Conservation (phyloP, 1,140 invertebrate species). For the Caenorhabditis brenneri region DNA sequence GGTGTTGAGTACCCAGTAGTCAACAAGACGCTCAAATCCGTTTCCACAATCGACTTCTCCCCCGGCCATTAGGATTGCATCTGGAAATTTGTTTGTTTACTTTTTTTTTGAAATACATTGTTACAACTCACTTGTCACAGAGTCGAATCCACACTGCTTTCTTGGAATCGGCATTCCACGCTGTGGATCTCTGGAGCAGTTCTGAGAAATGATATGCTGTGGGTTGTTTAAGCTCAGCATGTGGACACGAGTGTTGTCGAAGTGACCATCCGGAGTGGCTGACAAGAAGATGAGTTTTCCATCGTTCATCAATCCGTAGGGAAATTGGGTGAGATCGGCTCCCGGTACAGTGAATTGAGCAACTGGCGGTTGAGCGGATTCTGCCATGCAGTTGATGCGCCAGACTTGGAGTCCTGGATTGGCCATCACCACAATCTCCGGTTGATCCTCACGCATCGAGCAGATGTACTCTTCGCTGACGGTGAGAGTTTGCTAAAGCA, state of each 20-base stretch:
- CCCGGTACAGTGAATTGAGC: conserved; percentile 64
- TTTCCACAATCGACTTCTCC: conserved; percentile 68
- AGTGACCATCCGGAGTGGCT: conserved; percentile 65
- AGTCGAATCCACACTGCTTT: conserved; percentile 68
- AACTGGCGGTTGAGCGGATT: conserved; percentile 59
- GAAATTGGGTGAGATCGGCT: conserved; percentile 68
- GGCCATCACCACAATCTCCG: conserved; percentile 66
- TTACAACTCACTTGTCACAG: conserved; percentile 58
- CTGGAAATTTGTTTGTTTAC: conserved; percentile 53
- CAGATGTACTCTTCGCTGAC: conserved; percentile 67
- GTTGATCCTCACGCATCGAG: conserved; percentile 65
- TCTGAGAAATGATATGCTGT: conserved; percentile 68
- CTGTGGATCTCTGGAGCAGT: conserved; percentile 62
- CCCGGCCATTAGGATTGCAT: conserved; percentile 67
- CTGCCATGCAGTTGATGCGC: conserved; percentile 61
- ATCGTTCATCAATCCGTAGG: conserved; percentile 68
- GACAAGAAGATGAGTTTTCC: conserved; percentile 58
- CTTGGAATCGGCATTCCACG: conserved; percentile 65
- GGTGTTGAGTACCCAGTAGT: conserved; percentile 69
- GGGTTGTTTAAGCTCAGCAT: conserved; percentile 59
- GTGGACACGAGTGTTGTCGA: conserved; percentile 69
- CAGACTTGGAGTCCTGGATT: conserved; percentile 65
- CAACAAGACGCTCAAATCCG: conserved; percentile 62
- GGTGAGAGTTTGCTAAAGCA: conserved; percentile 60
- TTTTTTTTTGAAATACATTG: conserved; percentile 3